Evolutionary conservation across 1,140 invertebrate species (phyloP).

Genomic region (Zaprionus inermis): DNA sequence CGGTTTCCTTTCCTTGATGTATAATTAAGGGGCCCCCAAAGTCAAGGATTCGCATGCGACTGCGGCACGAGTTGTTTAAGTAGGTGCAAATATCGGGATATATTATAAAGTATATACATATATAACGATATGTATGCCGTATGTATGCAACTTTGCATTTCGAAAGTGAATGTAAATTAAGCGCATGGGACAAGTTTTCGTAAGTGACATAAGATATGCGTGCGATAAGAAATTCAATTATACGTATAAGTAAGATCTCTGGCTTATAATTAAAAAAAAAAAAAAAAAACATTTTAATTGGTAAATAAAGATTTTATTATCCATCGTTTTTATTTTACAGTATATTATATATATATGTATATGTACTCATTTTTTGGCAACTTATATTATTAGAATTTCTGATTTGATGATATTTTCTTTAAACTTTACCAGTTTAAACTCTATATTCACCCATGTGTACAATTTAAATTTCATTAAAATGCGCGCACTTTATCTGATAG

Average conservation of each 20-base stretch:
- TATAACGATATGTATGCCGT: background rate
- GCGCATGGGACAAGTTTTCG: background rate
- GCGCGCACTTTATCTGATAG: no score
- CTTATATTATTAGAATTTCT: no score
- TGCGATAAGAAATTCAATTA: slow-evolving; percentile 12
- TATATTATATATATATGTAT: no score
- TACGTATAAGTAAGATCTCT: background rate
- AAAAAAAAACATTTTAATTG: background rate
- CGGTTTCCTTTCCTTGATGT: slow-evolving; percentile 65
- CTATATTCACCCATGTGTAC: no score
- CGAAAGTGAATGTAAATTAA: slow-evolving; percentile 30
- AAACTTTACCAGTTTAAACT: no score
- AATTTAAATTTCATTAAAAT: no score
- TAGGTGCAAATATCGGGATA: slow-evolving; percentile 22
- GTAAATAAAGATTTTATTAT: no score
- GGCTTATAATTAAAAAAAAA: background rate
- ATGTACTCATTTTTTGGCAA: no score
- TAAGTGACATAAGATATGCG: slow-evolving; percentile 5
- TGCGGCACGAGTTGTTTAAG: slow-evolving; percentile 23
- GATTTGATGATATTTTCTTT: no score
- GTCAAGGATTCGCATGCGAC: slow-evolving; percentile 65
- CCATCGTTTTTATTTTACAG: no score
- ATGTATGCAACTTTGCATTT: slow-evolving; percentile 1
- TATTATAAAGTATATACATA: background rate
- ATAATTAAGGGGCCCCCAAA: slow-evolving; percentile 65